A percentile compares a stretch with the other conserved stretches of the same genome.
Evolutionary conservation across 2,797 vertebrate genomes (phyloP).

Genomic region (Spea hammondii): DNA sequence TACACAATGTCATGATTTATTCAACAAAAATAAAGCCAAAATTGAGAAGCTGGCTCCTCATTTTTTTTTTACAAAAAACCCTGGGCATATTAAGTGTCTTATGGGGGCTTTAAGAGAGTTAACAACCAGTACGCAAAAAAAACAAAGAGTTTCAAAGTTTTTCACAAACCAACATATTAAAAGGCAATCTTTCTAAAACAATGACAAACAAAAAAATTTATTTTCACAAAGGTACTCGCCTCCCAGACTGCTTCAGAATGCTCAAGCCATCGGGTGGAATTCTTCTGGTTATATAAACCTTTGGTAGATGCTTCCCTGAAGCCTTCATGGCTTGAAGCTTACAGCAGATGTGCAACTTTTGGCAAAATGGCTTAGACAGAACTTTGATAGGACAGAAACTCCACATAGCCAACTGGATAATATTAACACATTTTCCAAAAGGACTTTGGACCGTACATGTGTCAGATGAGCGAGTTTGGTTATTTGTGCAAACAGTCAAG

Average conservation of each 20-base stretch:
- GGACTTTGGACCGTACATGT: slow-evolving; percentile 43
- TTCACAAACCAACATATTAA: too few relatives aligned
- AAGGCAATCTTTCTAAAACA: too few relatives aligned
- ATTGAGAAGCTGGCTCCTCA: too few relatives aligned
- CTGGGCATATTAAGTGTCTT: too few relatives aligned
- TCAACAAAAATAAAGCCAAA: too few relatives aligned
- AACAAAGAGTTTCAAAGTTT: too few relatives aligned
- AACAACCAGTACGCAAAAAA: too few relatives aligned
- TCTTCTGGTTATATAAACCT: slow-evolving; percentile 74
- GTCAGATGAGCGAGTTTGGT: slow-evolving; percentile 22
- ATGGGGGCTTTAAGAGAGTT: too few relatives aligned
- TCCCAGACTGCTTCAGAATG: slow-evolving; percentile 72
- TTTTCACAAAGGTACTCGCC: slow-evolving; percentile 64
- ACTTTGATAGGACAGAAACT: slow-evolving; percentile 63
- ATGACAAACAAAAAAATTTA: background rate
- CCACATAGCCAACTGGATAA: slow-evolving; percentile 66
- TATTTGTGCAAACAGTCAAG: slow-evolving; percentile 17
- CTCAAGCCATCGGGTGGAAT: slow-evolving; percentile 75
- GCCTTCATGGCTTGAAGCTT: slow-evolving; percentile 55
- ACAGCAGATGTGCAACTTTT: slow-evolving; percentile 54
- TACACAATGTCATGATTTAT: too few relatives aligned
- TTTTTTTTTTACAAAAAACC: too few relatives aligned
- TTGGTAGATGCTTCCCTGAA: slow-evolving; percentile 64
- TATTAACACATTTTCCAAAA: slow-evolving; percentile 23
- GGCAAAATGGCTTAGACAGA: slow-evolving; percentile 61